Evolutionary conservation across 2,113 vertebrate species (phyloP), one percentile per base, ranked within the genome.

Genomic region (Pangasianodon hypophthalmus): DNA sequence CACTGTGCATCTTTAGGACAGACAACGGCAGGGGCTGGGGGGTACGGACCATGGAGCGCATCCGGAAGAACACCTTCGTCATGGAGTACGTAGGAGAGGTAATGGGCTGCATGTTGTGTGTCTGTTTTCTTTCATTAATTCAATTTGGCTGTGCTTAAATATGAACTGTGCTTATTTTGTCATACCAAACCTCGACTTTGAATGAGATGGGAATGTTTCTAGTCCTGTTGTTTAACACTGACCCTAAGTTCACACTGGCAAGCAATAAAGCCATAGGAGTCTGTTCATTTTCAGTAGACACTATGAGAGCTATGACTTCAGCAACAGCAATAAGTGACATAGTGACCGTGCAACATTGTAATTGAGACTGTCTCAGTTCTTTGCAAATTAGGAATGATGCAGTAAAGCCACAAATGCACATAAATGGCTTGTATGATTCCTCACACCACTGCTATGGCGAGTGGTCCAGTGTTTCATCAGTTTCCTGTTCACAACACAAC

Each of bases 31-130:
- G 96, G 1, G 97, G 97, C 79, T 97, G 97, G 97, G 97, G 97
- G 0, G 97, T 97, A 14, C 95, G 96, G 46, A 96, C 97, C 0
- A 91, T 96, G 89, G 94, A 97, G 93, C 96, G 96, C 91, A 97
- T 97, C 90, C 96, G 95, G 71, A 96, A 96, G 93, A 96, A 96
- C 95, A 96, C 95, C 94, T 97, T 97, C 75, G 96, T 97, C 91
- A 97, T 97, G 96, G 97, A 97, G 92, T 97, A 97, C 48, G 95
- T 97, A 41, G 96, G 97, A 13, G 96, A 97, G 97, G 96, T 97
- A 94, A 92, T 77, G 29, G 2, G 24, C 83, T 58, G 52, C 41
- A 62, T 10, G 10, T 32, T 58, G 9, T 67, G 37, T 84, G 14
- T 73, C 1, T 75, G 14, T 6, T 86, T 37, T 52, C 16, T 52